These are phyloP conservation scores for Macropus fuliginosus DNA, from an alignment of 2,797 vertebrate genomes.

Conservation along the genomic window DNA sequence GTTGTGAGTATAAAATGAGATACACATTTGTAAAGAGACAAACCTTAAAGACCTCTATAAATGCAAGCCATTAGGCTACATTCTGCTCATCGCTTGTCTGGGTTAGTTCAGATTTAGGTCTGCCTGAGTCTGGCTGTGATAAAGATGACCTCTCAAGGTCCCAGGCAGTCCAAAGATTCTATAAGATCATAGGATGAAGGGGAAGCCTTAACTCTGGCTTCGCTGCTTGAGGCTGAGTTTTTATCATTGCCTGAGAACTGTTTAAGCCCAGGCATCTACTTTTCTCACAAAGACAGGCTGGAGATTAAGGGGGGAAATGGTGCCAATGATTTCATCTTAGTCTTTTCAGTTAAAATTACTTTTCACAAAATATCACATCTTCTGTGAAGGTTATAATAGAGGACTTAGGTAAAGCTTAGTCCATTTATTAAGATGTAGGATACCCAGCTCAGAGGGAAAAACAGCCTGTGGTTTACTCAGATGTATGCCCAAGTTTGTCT, in stretches of 20 bases:
- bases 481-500: slow-evolving; percentile 71
- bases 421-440: slow-evolving; percentile 78
- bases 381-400: slow-evolving; percentile 76
- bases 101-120: not conserved
- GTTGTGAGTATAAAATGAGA: not conserved
- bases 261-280: slow-evolving; percentile 46
- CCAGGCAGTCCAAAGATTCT: not conserved
- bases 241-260: slow-evolving; percentile 50
- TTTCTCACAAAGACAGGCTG: slow-evolving; percentile 45
- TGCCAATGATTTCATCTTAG: slow-evolving; percentile 63
- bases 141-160: not conserved
- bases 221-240: not conserved
- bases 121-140: not conserved
- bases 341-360: slow-evolving; percentile 69
- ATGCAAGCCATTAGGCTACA: not conserved
- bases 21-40: not conserved
- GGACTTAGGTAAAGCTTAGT: slow-evolving; percentile 62
- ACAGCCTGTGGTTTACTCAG: slow-evolving; percentile 70
- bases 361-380: slow-evolving; percentile 73
- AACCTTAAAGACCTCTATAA: not conserved
- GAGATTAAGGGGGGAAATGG: slow-evolving; percentile 67
- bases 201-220: slow-evolving; percentile 11
- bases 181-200: slow-evolving; percentile 1
- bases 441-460: slow-evolving; percentile 62
- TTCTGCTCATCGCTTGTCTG: not conserved